Conservation (phyloP, 2,888 invertebrate species). For the Lasioglossum figueresi region DNA sequence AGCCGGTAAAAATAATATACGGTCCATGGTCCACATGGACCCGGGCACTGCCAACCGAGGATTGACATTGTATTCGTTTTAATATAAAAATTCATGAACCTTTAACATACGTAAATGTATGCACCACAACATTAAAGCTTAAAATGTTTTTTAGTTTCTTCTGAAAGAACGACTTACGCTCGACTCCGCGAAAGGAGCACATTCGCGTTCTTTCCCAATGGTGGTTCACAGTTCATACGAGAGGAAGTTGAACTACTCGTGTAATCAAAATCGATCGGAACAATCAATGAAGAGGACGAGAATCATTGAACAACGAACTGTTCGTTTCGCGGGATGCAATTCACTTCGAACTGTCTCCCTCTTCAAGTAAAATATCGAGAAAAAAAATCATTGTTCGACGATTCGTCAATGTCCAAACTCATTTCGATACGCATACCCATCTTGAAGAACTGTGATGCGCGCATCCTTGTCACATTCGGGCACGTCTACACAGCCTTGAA, state of each 20-base stretch:
- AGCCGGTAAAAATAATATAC: not conserved
- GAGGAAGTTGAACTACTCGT: not conserved
- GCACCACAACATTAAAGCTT: not conserved
- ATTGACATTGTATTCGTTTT: not conserved
- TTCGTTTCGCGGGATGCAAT: not conserved
- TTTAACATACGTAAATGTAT: conserved; percentile 8
- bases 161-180: not conserved
- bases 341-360: not conserved
- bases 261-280: not conserved
- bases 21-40: not conserved
- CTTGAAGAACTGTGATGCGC: not conserved
- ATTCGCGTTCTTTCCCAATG: not conserved
- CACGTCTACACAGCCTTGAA: conserved; percentile 59
- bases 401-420: not conserved
- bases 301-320: not conserved
- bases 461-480: not conserved
- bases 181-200: not conserved
- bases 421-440: conserved; percentile 3
- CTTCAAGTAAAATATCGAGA: conserved; percentile 7
- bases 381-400: not conserved
- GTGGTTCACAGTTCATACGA: not conserved
- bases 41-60: not conserved
- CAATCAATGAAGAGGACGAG: not conserved
- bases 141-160: not conserved
- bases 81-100: conserved; percentile 6